Evolutionary conservation across 2,113 vertebrate species (phyloP).

Genomic region (Otolemur garnettii): DNA sequence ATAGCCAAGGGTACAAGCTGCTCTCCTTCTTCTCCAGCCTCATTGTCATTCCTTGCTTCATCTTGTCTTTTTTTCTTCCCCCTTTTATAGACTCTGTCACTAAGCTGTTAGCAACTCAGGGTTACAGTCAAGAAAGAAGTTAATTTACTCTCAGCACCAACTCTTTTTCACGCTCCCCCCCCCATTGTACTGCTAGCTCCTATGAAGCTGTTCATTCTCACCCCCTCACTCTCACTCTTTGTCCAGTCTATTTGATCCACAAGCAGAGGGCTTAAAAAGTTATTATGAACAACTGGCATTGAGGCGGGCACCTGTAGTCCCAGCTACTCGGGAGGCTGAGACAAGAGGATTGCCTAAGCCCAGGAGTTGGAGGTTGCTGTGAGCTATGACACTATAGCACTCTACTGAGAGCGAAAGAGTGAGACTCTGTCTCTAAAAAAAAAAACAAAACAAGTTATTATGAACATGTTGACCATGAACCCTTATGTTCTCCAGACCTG

Average conservation of each 20-base stretch:
- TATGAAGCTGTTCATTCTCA: not conserved
- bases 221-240: not conserved
- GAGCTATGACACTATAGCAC: too few relatives aligned
- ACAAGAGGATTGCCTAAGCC: too few relatives aligned
- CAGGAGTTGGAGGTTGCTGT: too few relatives aligned
- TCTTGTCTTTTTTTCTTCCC: not conserved
- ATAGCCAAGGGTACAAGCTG: not conserved
- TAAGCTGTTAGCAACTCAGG: not conserved
- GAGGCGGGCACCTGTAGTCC: too few relatives aligned
- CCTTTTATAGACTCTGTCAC: not conserved
- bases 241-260: not conserved
- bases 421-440: too few relatives aligned
- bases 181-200: not conserved
- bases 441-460: too few relatives aligned
- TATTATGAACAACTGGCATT: not conserved
- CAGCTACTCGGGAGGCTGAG: too few relatives aligned
- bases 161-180: not conserved
- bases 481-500: not conserved
- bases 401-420: too few relatives aligned
- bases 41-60: not conserved
- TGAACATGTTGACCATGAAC: not conserved
- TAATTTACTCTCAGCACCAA: not conserved
- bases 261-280: not conserved
- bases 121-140: not conserved
- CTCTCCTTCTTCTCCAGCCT: not conserved